Evolutionary conservation across 2,113 vertebrate genomes (phyloP).

Genomic region (Corapipo altera): DNA sequence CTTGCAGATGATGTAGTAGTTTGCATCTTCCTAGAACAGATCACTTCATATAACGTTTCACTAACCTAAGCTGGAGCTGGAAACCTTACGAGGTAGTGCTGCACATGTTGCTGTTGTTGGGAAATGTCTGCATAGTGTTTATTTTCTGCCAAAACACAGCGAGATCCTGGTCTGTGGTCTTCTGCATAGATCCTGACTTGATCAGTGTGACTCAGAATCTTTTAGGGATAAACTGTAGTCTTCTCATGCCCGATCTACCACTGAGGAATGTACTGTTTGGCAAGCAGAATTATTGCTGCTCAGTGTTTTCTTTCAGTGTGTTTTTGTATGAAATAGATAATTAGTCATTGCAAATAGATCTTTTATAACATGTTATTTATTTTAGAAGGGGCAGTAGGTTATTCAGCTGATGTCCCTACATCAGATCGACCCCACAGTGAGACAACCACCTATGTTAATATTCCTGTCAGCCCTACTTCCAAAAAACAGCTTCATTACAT

Average conservation of each 20-base stretch:
- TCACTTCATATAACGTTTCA: not conserved
- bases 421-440: constrained; percentile 71
- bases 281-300: not conserved
- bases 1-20: not conserved
- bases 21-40: not conserved
- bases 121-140: not conserved
- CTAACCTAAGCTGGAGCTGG: not conserved
- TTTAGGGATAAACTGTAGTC: not conserved
- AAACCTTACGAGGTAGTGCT: not conserved
- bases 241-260: not conserved
- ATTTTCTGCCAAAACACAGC: not conserved
- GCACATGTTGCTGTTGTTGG: not conserved
- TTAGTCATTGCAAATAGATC: not conserved
- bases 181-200: not conserved
- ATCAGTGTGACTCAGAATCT: not conserved
- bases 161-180: not conserved
- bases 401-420: constrained; percentile 66
- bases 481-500: constrained; percentile 83
- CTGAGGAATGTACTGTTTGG: not conserved
- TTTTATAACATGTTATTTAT: not conserved
- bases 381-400: constrained; percentile 69
- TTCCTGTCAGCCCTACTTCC: constrained; percentile 81
- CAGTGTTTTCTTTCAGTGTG: not conserved
- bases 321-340: not conserved
- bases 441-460: constrained; percentile 81